Percentiles rank a stretch among this genome's conserved stretches.
Conservation (phyloP, 1,140 invertebrate species). For the Polypedilum vanderplanki region DNA sequence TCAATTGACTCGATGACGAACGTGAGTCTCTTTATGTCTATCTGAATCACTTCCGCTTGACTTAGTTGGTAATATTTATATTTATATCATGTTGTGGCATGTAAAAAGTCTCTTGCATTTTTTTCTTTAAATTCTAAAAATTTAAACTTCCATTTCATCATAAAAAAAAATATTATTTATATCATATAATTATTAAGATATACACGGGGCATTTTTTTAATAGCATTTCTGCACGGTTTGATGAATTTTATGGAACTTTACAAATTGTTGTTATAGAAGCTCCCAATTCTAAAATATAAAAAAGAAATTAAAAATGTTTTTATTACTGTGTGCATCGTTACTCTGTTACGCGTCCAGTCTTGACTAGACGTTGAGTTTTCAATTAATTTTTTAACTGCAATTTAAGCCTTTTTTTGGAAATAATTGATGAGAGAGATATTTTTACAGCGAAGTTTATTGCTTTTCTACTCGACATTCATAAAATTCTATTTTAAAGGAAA, state of each 20-base stretch:
- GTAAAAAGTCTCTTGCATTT: no score
- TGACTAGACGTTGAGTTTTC: neutral
- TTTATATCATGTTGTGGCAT: no score
- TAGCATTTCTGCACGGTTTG: constrained; percentile 15
- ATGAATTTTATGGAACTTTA: constrained; percentile 26
- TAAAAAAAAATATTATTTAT: constrained; percentile 24
- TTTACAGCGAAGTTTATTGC: neutral
- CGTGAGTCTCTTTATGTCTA: neutral
- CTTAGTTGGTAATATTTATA: neutral
- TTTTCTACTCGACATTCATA: neutral
- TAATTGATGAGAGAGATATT: neutral
- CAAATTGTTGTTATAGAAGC: constrained; percentile 23
- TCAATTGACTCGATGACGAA: constrained; percentile 11
- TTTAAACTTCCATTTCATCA: neutral
- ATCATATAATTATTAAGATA: constrained; percentile 8
- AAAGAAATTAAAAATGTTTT: neutral
- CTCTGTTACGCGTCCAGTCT: neutral
- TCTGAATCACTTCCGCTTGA: constrained; percentile 10
- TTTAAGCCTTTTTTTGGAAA: neutral
- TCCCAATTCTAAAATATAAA: constrained; percentile 15
- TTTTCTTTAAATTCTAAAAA: no score
- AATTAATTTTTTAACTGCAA: constrained; percentile 8
- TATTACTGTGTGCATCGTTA: neutral
- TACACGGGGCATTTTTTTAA: constrained; percentile 12
- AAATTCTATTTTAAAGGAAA: neutral